Conservation (phyloP, 1,140 invertebrate genomes). For the Apis mellifera region DNA sequence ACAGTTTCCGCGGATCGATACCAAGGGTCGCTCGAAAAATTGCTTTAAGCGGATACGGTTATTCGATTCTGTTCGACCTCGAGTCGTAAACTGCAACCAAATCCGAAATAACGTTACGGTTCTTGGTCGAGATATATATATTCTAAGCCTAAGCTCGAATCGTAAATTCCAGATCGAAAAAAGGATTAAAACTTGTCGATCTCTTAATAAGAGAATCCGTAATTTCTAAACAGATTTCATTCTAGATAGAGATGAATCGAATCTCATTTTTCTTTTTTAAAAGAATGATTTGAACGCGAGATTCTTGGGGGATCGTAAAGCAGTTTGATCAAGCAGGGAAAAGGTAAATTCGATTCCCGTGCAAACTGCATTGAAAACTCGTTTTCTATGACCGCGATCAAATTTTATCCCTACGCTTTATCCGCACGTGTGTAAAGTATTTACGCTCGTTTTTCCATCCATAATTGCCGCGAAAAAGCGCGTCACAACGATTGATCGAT, state of each 20-base stretch:
- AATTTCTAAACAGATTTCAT: too few relatives aligned
- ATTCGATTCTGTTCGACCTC: slow-evolving; percentile 10
- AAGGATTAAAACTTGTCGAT: slow-evolving; percentile 9
- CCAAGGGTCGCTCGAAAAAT: slow-evolving; percentile 40
- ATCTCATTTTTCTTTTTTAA: too few relatives aligned
- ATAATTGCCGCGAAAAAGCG: slow-evolving; percentile 58
- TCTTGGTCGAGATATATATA: slow-evolving; percentile 26
- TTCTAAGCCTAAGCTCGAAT: slow-evolving; percentile 26
- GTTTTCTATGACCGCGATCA: slow-evolving; percentile 43
- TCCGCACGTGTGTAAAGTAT: slow-evolving; percentile 61
- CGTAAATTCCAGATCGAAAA: slow-evolving; percentile 8
- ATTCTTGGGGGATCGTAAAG: slow-evolving; percentile 8
- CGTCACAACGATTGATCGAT: slow-evolving; percentile 38
- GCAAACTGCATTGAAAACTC: slow-evolving; percentile 33
- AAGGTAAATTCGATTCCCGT: slow-evolving; percentile 62
- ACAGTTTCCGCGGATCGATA: neutral
- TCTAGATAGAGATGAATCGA: too few relatives aligned
- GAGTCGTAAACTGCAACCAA: slow-evolving; percentile 36
- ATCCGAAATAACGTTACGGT: slow-evolving; percentile 44
- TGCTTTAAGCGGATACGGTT: slow-evolving; percentile 49
- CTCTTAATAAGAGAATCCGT: too few relatives aligned
- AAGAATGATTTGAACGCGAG: too few relatives aligned
- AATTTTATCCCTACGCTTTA: slow-evolving; percentile 41
- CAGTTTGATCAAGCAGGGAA: slow-evolving; percentile 56
- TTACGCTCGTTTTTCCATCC: slow-evolving; percentile 62